Conservation (phyloP, 53 echinoderm and acorn worm species). For the Arbacia lixula region DNA sequence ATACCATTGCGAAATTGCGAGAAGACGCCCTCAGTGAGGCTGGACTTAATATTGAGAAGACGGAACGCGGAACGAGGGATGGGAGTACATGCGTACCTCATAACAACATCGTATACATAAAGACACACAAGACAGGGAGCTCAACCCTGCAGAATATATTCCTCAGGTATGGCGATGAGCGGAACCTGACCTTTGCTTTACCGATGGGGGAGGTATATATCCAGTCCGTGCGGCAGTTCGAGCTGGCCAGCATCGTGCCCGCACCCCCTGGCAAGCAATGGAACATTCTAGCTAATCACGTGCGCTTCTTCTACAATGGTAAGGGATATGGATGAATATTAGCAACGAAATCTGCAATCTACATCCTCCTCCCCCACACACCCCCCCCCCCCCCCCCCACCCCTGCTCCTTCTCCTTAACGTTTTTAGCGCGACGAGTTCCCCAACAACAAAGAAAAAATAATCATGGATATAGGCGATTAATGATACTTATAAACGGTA, state of each 20-base stretch:
- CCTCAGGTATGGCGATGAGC: slow-evolving; percentile 76
- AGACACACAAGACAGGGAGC: slow-evolving; percentile 87
- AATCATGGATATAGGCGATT: too few relatives aligned
- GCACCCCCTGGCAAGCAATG: slow-evolving; percentile 39
- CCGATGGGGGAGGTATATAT: slow-evolving; percentile 70
- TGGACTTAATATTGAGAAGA: background rate
- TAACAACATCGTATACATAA: slow-evolving; percentile 70
- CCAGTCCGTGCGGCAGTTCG: slow-evolving; percentile 39
- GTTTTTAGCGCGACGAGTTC: too few relatives aligned
- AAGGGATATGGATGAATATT: too few relatives aligned
- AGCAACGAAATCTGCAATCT: too few relatives aligned
- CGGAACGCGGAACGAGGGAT: background rate
- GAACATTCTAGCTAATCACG: slow-evolving; percentile 85
- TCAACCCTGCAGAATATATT: slow-evolving; percentile 86
- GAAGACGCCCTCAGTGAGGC: background rate
- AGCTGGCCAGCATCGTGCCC: slow-evolving; percentile 25
- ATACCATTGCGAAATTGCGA: background rate
- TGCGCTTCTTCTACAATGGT: slow-evolving; percentile 71
- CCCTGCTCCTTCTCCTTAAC: too few relatives aligned
- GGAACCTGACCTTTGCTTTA: slow-evolving; percentile 75
- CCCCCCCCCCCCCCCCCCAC: too few relatives aligned
- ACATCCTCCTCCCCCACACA: too few relatives aligned
- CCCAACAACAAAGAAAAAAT: too few relatives aligned
- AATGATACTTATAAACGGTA: too few relatives aligned
- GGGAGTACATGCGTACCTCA: slow-evolving; percentile 41